phyloP scores from a whole-genome alignment of 2,888 invertebrate species.

The Ectobius pallidus region DNA sequence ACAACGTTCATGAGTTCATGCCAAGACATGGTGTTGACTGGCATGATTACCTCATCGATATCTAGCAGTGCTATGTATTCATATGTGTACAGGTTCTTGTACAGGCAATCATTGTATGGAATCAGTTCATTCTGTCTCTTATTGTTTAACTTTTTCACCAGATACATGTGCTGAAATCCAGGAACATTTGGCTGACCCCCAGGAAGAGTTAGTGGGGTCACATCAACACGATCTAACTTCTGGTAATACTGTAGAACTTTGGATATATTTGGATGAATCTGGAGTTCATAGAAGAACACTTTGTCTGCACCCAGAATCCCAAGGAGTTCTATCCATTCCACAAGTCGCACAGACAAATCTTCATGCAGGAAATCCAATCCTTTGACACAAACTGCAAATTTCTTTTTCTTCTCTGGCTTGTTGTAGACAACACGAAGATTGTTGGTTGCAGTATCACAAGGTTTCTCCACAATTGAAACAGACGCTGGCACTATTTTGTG shows the following conservation, averaged over 20 bases:
- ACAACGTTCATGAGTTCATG: constrained; percentile 75
- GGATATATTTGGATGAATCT: constrained; percentile 88
- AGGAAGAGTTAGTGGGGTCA: constrained; percentile 82
- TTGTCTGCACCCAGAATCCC: constrained; percentile 88
- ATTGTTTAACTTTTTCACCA: constrained; percentile 89
- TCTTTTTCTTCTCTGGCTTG: constrained; percentile 71
- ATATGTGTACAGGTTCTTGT: constrained; percentile 89
- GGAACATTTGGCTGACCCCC: constrained; percentile 91
- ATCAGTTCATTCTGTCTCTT: constrained; percentile 94
- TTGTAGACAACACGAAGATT: constrained; percentile 83
- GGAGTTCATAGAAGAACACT: constrained; percentile 86
- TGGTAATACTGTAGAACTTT: constrained; percentile 76
- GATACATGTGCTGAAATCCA: constrained; percentile 85
- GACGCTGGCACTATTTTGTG: constrained; percentile 79
- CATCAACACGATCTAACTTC: constrained; percentile 69
- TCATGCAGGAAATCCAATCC: constrained; percentile 92
- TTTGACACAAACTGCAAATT: constrained; percentile 92
- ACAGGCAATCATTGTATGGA: constrained; percentile 95
- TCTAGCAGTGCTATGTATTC: constrained; percentile 90
- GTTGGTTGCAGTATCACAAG: constrained; percentile 85
- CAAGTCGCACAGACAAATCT: constrained; percentile 84
- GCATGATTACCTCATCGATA: constrained; percentile 95
- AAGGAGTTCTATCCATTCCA: constrained; percentile 94
- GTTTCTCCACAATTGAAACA: constrained; percentile 83
- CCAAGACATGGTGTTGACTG: constrained; percentile 76